These are phyloP conservation scores for Zosterops lateralis DNA, from an alignment of 2,113 vertebrate genomes.

Conservation along the genomic window DNA sequence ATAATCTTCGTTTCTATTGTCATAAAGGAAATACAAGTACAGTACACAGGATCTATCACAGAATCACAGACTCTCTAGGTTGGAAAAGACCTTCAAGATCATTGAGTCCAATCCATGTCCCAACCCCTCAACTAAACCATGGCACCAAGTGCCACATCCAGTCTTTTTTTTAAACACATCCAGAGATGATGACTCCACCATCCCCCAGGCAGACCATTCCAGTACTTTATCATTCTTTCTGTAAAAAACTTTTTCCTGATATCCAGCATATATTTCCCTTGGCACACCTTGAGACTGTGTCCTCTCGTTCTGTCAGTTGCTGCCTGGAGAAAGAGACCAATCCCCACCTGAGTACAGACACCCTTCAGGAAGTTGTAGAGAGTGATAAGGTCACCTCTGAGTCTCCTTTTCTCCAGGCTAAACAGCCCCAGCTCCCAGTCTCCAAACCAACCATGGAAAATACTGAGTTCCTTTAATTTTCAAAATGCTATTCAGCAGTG, in stretches of 20 bases:
- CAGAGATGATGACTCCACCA: not conserved
- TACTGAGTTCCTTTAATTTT: not conserved
- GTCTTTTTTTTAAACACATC: not conserved
- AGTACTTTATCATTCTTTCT: not conserved
- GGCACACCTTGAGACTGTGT: not conserved
- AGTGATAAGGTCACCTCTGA: not conserved
- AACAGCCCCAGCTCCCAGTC: not conserved
- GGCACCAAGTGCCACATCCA: not conserved
- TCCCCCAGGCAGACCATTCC: rapidly evolving
- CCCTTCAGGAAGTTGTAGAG: not conserved
- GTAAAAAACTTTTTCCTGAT: not conserved
- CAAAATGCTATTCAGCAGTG: not conserved
- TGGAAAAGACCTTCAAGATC: not conserved
- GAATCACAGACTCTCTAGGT: not conserved
- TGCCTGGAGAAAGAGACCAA: not conserved
- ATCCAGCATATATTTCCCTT: not conserved
- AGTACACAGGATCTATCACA: not conserved
- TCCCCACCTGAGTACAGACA: not conserved
- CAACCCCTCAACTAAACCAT: not conserved
- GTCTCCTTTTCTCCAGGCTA: not conserved
- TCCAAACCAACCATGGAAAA: not conserved
- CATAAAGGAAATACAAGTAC: not conserved
- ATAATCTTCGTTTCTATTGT: not conserved
- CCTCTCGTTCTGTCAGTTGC: not conserved
- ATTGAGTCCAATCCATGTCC: not conserved